phyloP scores from a whole-genome alignment of 2,888 invertebrate species.

The Dasysyrphus tricinctus region DNA sequence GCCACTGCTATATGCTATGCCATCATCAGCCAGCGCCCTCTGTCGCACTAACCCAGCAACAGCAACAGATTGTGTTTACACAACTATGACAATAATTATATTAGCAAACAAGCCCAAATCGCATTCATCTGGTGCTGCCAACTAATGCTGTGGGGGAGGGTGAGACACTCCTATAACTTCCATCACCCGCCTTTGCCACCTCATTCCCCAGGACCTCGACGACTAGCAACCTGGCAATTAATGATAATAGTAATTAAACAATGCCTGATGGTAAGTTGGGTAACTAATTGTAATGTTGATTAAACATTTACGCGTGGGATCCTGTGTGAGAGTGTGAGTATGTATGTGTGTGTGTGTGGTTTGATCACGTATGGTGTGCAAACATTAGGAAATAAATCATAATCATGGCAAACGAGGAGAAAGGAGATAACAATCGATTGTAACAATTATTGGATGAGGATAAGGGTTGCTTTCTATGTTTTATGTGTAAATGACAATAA shows the following conservation, averaged over 20 bases:
- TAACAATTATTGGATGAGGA: slow-evolving; percentile 28
- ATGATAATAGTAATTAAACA: slow-evolving; percentile 78
- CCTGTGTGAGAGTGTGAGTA: slow-evolving; percentile 49
- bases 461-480: slow-evolving; percentile 9
- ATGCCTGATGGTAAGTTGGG: slow-evolving; percentile 75
- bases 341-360: slow-evolving; percentile 34
- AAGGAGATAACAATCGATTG: slow-evolving; percentile 29
- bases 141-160: slow-evolving; percentile 13
- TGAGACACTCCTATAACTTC: slow-evolving; percentile 28
- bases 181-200: background rate
- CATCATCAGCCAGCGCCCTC: slow-evolving; percentile 44
- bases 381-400: slow-evolving; percentile 73
- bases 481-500: slow-evolving; percentile 65
- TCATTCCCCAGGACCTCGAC: background rate
- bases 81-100: slow-evolving; percentile 78
- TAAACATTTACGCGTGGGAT: slow-evolving; percentile 77
- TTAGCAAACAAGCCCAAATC: slow-evolving; percentile 76
- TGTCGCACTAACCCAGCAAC: slow-evolving; percentile 54
- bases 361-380: slow-evolving; percentile 45
- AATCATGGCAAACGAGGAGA: slow-evolving; percentile 42
- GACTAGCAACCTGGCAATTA: slow-evolving; percentile 74
- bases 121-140: slow-evolving; percentile 65
- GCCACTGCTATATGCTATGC: no score
- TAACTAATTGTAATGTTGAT: slow-evolving; percentile 77
- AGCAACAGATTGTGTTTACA: slow-evolving; percentile 71